Percentiles rank a stretch among this genome's conserved stretches.
These are phyloP conservation scores for Urechis unicinctus DNA, from an alignment of 2,888 invertebrate species.

Conservation along the genomic window DNA sequence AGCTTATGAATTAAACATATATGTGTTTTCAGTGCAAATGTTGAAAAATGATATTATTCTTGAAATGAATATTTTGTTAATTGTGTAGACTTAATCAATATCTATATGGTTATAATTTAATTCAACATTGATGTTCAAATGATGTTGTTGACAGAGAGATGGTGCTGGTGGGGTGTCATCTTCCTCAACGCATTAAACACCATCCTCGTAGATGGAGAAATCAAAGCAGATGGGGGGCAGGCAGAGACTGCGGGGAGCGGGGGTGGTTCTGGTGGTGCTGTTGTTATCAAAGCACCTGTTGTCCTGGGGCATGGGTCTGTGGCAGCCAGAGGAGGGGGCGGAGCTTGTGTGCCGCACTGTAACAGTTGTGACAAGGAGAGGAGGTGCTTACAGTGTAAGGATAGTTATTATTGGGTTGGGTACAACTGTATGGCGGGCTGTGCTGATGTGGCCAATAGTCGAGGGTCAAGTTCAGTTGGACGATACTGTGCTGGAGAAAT, in stretches of 20 bases:
- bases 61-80: no score
- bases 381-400: background rate
- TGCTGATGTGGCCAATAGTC: background rate
- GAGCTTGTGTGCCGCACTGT: constrained; percentile 2
- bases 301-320: constrained; percentile 1
- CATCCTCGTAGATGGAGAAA: constrained; percentile 27
- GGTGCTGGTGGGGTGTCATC: constrained; percentile 27
- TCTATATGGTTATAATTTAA: no score
- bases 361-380: background rate
- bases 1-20: no score
- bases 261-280: constrained; percentile 29
- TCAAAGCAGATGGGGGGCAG: constrained; percentile 23
- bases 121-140: no score
- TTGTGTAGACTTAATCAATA: no score
- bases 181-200: constrained; percentile 22
- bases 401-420: constrained; percentile 2
- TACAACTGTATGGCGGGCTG: constrained; percentile 4
- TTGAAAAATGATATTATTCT: no score
- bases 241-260: no score
- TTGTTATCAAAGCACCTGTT: constrained; percentile 22
- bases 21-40: no score
- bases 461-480: background rate
- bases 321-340: constrained; percentile 2
- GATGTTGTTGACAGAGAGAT: constrained; percentile 2
- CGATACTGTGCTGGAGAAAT: background rate